Evolutionary conservation across 53 echinoderm and acorn worm genomes (phyloP).

Genomic region (Arbacia lixula): DNA sequence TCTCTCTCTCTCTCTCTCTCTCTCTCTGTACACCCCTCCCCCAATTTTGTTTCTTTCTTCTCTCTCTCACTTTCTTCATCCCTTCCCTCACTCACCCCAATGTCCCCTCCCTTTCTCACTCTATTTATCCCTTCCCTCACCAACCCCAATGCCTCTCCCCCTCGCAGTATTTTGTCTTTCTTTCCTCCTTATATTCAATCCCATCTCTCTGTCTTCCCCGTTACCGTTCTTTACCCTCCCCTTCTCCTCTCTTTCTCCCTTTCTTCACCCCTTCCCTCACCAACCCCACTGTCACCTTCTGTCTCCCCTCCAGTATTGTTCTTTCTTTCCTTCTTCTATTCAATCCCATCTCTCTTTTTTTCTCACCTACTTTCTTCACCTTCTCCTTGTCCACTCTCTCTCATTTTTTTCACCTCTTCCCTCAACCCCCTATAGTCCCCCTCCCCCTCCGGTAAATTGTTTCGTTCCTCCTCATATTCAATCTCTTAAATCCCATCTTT

Average conservation of each 20-base stretch:
- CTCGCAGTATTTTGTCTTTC: not conserved
- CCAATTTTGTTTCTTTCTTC: no score
- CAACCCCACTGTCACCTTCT: no score
- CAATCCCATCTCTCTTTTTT: not conserved
- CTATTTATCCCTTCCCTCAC: no score
- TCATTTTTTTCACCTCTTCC: not conserved
- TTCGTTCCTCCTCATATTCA: not conserved
- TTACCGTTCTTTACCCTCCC: not conserved
- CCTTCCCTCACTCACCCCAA: no score
- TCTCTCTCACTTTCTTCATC: no score
- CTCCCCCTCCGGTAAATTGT: not conserved
- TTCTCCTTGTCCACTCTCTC: not conserved
- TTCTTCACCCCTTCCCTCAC: not conserved
- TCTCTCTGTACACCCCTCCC: no score
- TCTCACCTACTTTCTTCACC: not conserved
- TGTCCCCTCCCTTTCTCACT: no score
- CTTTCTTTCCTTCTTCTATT: not conserved
- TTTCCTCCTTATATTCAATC: not conserved
- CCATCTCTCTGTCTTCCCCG: not conserved
- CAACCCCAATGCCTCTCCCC: not conserved
- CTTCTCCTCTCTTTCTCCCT: not conserved
- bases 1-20: no score
- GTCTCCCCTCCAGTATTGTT: not conserved
- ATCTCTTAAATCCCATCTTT: not conserved
- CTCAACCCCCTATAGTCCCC: not conserved